Conservation (phyloP, 2,888 invertebrate genomes). For the Anarsia innoxiella region DNA sequence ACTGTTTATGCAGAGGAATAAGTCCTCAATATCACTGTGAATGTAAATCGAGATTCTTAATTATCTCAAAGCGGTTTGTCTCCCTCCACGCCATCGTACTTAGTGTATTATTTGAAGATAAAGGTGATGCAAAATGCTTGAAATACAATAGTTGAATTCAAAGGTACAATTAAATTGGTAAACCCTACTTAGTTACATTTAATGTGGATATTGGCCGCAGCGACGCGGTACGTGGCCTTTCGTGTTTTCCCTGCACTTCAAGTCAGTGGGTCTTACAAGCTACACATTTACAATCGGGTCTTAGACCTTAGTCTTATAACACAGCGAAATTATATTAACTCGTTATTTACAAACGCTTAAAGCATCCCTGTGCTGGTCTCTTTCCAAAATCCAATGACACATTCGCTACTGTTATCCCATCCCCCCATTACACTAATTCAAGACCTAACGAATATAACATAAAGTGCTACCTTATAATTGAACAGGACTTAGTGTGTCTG, state of each 20-base stretch:
- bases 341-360: slow-evolving; percentile 5
- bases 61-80: background rate
- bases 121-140: slow-evolving; percentile 5
- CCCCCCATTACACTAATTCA: too few species aligned
- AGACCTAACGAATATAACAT: too few species aligned
- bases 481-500: slow-evolving; percentile 1
- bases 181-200: slow-evolving; percentile 8
- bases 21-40: background rate
- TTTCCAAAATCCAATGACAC: too few species aligned
- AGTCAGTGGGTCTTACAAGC: too few species aligned
- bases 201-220: too few species aligned
- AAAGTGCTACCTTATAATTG: slow-evolving; percentile 6
- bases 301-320: slow-evolving; percentile 5
- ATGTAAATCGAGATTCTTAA: background rate
- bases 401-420: too few species aligned
- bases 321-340: slow-evolving; percentile 1
- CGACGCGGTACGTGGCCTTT: too few species aligned
- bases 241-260: too few species aligned
- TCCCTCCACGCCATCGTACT: too few species aligned
- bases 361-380: slow-evolving; percentile 5
- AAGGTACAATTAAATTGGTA: slow-evolving; percentile 8
- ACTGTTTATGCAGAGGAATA: too few species aligned
- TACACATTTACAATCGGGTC: too few species aligned
- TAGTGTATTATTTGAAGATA: background rate
- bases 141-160: slow-evolving; percentile 3